A percentile compares a stretch with the other conserved stretches of the same genome.
Evolutionary conservation across 2,888 invertebrate species (phyloP).

Genomic region (Nemoura dubitans): DNA sequence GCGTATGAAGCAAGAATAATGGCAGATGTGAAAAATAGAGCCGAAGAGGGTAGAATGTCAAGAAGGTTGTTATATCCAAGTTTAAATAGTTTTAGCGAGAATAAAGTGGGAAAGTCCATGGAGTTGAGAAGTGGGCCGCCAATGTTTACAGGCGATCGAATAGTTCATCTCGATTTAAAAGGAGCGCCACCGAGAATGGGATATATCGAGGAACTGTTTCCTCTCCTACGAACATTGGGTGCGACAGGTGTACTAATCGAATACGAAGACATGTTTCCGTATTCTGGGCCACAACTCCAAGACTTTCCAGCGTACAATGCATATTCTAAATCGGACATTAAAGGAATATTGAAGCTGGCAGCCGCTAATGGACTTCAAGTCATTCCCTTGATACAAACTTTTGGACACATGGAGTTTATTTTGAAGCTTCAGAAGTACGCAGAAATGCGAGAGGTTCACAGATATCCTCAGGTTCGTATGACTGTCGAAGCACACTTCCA

Average conservation of each 20-base stretch:
- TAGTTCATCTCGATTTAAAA: constrained; percentile 87
- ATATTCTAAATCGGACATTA: constrained; percentile 68
- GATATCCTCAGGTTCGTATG: constrained; percentile 61
- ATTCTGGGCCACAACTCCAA: constrained; percentile 64
- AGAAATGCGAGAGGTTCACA: constrained; percentile 71
- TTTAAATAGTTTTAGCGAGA: constrained; percentile 22
- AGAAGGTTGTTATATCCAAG: constrained; percentile 43
- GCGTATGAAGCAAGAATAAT: constrained; percentile 54
- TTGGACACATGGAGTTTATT: constrained; percentile 84
- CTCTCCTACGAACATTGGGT: constrained; percentile 69
- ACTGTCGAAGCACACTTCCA: too few species aligned
- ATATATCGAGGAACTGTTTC: constrained; percentile 70
- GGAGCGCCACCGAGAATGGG: constrained; percentile 79
- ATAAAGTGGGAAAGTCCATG: constrained; percentile 44
- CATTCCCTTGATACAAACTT: constrained; percentile 86
- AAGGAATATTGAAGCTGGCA: constrained; percentile 66
- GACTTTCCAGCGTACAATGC: constrained; percentile 71
- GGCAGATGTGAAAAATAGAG: constrained; percentile 51
- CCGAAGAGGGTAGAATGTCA: constrained; percentile 36
- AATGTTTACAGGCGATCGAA: constrained; percentile 62
- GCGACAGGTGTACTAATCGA: constrained; percentile 82
- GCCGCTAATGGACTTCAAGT: constrained; percentile 68
- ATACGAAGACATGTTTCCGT: constrained; percentile 91
- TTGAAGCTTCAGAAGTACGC: constrained; percentile 75
- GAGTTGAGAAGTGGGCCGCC: constrained; percentile 49